phyloP scores from a whole-genome alignment of 2,797 vertebrate genomes.

The Eulemur albifrons region DNA sequence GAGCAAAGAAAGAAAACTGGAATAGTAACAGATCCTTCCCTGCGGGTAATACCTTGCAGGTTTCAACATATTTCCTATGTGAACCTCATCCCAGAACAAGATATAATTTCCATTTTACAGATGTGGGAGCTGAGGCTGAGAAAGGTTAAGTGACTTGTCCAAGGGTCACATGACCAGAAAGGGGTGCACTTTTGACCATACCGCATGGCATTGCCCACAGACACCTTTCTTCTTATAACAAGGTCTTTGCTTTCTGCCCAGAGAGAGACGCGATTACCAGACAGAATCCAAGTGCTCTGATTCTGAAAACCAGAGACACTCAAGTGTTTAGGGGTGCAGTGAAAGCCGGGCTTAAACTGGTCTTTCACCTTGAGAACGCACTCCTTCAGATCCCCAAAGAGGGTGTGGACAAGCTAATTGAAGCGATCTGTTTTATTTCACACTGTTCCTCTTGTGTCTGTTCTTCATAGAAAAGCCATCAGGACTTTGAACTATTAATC shows the following conservation, averaged over 20 bases:
- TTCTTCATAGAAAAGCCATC: constrained; percentile 62
- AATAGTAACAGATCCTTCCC: neutral
- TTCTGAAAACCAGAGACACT: constrained; percentile 24
- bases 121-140: neutral
- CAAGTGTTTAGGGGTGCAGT: neutral
- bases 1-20: neutral
- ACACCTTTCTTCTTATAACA: neutral
- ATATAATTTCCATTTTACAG: neutral
- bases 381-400: constrained; percentile 4
- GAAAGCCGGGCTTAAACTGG: neutral
- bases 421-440: constrained; percentile 57
- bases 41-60: neutral
- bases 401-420: constrained; percentile 63
- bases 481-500: constrained; percentile 68
- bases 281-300: neutral
- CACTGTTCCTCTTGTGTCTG: constrained; percentile 39
- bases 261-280: neutral
- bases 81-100: neutral
- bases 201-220: fast-evolving
- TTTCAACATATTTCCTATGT: neutral
- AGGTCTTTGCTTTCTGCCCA: neutral
- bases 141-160: neutral
- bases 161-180: neutral
- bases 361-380: neutral
- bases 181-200: neutral